Evolutionary conservation across 2,888 invertebrate genomes (phyloP), one percentile per base, ranked within the genome.

Genomic region (Galeruca laticollis): DNA sequence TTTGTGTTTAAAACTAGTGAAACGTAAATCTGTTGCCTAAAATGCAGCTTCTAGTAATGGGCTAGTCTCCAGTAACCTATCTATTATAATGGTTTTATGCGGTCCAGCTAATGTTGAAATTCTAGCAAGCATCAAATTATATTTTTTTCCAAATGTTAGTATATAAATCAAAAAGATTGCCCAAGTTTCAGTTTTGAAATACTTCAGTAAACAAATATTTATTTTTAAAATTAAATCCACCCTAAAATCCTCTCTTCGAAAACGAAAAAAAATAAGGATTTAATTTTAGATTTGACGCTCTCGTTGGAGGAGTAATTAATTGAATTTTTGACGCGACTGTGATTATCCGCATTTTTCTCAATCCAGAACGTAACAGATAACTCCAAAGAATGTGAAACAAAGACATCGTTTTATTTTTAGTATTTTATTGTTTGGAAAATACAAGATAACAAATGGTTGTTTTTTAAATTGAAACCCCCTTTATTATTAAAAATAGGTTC

Each of bases 301-400:
- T 47, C 15, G 47, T 47, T 18, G 47, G 8, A 0, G 54, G 31
- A 26, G 26, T 18, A 49, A 61, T 61, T 61, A 51, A 61, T 61
- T 49, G 11, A 61, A 26, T 49, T 15, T 61, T 49, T 61, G 61
- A 33, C 61, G 49, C 20, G 49, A 15, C 33, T 11, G 49, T 49
- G 49, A 61, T 61, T 61, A 33, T 51, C 37, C 49, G 49, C 61
- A 61, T 61, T 61, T 15, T 61, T 61, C 15, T 49, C 18, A 18
- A 31, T 49, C 33, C 59, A 1, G n/a, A 49, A 61, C 33, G 13
- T 49, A 49, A 61, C 49, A 33, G 49, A 61, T 49, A 54, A 54
- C 54, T 26, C 31, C 8, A 8, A 54, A 26, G 54, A 54, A 54
- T 54, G 13, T 54, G 13, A 54, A 54, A 54, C 13, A 21, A 52